phyloP scores from a whole-genome alignment of 2,888 invertebrate genomes.

The Hemicrepidius hirtus region DNA sequence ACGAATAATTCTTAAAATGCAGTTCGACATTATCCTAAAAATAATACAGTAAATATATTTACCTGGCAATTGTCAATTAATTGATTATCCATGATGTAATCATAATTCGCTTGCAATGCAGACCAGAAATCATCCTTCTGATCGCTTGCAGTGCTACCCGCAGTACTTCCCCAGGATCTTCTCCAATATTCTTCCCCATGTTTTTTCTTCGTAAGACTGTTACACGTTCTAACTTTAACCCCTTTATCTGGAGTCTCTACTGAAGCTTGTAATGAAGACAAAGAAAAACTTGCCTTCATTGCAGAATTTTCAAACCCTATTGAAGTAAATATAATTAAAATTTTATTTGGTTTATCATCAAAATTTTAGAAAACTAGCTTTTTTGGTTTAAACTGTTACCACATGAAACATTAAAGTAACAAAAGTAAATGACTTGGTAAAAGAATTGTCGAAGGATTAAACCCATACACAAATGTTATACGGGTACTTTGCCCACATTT shows the following conservation, averaged over 20 bases:
- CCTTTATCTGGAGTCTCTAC: slow-evolving; percentile 72
- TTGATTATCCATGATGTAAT: slow-evolving; percentile 96
- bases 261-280: slow-evolving; percentile 85
- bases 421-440: too few species aligned
- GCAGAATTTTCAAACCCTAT: slow-evolving; percentile 81
- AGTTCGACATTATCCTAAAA: too few species aligned
- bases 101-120: slow-evolving; percentile 91
- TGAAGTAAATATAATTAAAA: too few species aligned
- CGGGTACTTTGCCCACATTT: too few species aligned
- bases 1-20: too few species aligned
- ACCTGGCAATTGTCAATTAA: slow-evolving; percentile 90
- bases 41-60: slow-evolving; percentile 52
- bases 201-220: slow-evolving; percentile 88
- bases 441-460: too few species aligned
- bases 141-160: slow-evolving; percentile 83
- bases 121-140: slow-evolving; percentile 94
- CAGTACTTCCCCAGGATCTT: slow-evolving; percentile 83
- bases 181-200: slow-evolving; percentile 77
- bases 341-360: too few species aligned
- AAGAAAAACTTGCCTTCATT: slow-evolving; percentile 86
- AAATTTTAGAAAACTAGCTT: too few species aligned
- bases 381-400: too few species aligned
- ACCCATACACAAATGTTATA: too few species aligned
- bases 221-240: slow-evolving; percentile 84
- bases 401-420: too few species aligned